Base-by-base conservation (phyloP, 2,113 vertebrate species). In the Macroglossus sobrinus region DNA sequence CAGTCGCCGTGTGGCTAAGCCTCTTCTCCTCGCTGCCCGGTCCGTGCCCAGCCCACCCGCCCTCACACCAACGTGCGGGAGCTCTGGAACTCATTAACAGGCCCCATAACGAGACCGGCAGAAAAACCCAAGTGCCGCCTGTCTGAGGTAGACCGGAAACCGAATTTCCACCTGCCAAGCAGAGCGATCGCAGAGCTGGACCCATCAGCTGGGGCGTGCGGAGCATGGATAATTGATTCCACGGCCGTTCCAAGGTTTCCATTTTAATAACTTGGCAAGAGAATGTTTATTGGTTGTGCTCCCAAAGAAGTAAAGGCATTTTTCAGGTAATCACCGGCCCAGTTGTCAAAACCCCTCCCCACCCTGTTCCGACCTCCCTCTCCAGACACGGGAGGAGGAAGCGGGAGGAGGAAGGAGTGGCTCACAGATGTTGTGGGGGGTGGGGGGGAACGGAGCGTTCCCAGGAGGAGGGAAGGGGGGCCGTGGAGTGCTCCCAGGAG, bases 191-290 rank as follows among this genome's bases (percentile, higher is more conserved):
- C 97, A 59, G 30, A 97, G 97, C 96, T 97, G 98, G 97, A 96
- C 93, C 98, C 98, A 98, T 97, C 96, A 96, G 98, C 97, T 90
- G 98, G 98, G 98, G 97, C 97, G 89, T 75, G 38, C 43, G 15
- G 96, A 96, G 4, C 97, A 97, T 98, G 97, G 98, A 98, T 98
- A 97, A 98, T 98, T 98, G 98, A 98, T 98, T 98, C 93, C 28
- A 33, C 9, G 97, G 98, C 97, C 92, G 95, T 97, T 97, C 96
- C 71, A 96, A 97, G 97, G 86, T 94, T 97, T 98, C 96, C 89
- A 96, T 97, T 98, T 97, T 97, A 97, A 91, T 97, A 98, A 97
- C 97, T 96, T 96, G 91, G 97, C 96, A 97, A 97, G 96, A 93
- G 94, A 85, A 98, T 97, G 97, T 96, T 97, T 97, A 97, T 97